These are phyloP conservation scores for Electrona antarctica DNA, from an alignment of 2,113 vertebrate genomes.

Conservation along the genomic window DNA sequence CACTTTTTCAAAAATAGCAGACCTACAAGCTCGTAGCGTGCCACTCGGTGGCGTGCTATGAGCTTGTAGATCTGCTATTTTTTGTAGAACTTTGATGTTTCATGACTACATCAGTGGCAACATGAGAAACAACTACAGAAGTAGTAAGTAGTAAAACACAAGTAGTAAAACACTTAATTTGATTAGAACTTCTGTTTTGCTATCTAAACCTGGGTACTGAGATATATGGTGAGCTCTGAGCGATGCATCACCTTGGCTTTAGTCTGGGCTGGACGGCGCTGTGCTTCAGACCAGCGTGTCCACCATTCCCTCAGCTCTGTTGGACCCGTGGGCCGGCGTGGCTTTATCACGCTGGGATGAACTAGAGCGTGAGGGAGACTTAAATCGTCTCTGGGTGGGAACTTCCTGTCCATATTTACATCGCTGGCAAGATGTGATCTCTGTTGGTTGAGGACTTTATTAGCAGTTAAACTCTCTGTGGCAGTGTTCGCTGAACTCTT, in stretches of 20 bases:
- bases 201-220: conserved; percentile 64
- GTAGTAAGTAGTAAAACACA: too few species aligned
- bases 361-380: conserved; percentile 50
- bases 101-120: too few species aligned
- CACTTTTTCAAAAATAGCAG: too few species aligned
- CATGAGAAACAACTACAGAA: too few species aligned
- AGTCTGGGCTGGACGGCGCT: conserved; percentile 32
- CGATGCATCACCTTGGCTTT: conserved; percentile 63
- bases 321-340: conserved; percentile 61
- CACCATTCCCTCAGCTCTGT: conserved; percentile 77
- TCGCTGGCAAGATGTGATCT: conserved; percentile 18
- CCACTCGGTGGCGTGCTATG: too few species aligned
- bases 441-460: conserved; percentile 3
- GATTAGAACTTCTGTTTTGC: too few species aligned
- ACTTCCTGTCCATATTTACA: conserved; percentile 57
- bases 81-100: too few species aligned
- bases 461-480: not conserved
- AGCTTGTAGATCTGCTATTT: too few species aligned
- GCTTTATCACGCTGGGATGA: conserved; percentile 61
- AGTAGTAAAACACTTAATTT: too few species aligned
- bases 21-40: too few species aligned
- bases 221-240: conserved; percentile 76
- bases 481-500: not conserved
- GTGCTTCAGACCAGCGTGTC: conserved; percentile 69
- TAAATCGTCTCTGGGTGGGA: conserved; percentile 43